Percentiles rank a stretch among this genome's conserved stretches.
Conservation (phyloP, 2,888 invertebrate species). For the Willowsia nigromaculata region DNA sequence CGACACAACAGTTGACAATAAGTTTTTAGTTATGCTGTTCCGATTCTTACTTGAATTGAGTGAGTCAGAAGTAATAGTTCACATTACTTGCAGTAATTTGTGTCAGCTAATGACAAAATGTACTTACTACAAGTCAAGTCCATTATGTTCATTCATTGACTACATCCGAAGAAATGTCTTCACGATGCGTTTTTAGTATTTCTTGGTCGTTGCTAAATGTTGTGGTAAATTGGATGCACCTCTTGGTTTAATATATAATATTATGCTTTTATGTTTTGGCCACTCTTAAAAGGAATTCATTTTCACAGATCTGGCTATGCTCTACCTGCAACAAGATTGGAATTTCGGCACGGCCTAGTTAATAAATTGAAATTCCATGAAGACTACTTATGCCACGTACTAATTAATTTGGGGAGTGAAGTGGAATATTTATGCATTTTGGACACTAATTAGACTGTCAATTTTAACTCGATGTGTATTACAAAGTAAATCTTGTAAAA, state of each 20-base stretch:
- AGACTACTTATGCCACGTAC: background rate
- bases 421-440: background rate
- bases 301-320: slow-evolving; percentile 35
- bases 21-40: background rate
- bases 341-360: slow-evolving; percentile 29
- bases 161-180: background rate
- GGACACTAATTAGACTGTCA: background rate
- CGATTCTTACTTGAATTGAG: background rate
- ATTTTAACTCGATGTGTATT: background rate
- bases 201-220: too few relatives aligned
- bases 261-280: background rate
- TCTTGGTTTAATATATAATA: background rate
- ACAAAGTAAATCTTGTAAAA: background rate
- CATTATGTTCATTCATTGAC: slow-evolving; percentile 56
- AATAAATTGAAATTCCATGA: slow-evolving; percentile 25
- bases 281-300: background rate
- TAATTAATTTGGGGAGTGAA: background rate
- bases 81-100: slow-evolving; percentile 28
- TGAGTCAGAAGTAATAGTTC: background rate
- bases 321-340: slow-evolving; percentile 16
- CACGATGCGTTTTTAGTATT: too few relatives aligned
- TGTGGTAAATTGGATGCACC: too few relatives aligned
- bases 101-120: slow-evolving; percentile 33
- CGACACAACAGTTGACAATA: background rate
- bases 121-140: too few relatives aligned